These are phyloP conservation scores for Limnothrissa miodon DNA, from an alignment of 2,113 vertebrate species.

Conservation along the genomic window DNA sequence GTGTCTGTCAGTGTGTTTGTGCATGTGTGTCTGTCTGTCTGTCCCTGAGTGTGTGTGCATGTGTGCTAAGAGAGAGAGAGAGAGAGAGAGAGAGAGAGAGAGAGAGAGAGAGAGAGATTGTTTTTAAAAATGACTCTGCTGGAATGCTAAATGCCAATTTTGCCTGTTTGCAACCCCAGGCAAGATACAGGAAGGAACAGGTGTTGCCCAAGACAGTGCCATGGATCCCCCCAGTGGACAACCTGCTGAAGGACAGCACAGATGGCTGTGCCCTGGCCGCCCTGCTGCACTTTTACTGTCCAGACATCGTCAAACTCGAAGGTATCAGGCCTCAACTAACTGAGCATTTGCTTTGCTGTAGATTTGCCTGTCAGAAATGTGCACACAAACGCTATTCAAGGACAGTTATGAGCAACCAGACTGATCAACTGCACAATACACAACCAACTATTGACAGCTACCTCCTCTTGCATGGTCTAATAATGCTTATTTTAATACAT, in stretches of 20 bases:
- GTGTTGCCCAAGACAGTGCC: conserved; percentile 78
- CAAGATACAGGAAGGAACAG: conserved; percentile 93
- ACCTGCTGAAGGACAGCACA: conserved; percentile 89
- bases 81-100: too few species aligned
- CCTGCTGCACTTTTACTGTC: conserved; percentile 96
- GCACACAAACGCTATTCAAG: neutral
- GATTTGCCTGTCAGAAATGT: neutral
- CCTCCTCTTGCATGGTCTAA: neutral
- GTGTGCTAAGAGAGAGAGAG: too few species aligned
- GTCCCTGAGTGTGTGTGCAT: neutral
- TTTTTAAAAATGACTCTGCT: neutral
- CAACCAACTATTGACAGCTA: neutral
- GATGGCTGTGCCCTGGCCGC: conserved; percentile 89
- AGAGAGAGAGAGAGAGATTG: too few species aligned
- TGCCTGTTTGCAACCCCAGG: conserved; percentile 64
- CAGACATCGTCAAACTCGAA: conserved; percentile 80
- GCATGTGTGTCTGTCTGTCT: neutral
- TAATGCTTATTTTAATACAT: neutral
- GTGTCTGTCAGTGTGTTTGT: neutral
- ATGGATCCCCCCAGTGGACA: conserved; percentile 92
- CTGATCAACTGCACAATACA: neutral
- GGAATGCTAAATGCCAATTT: neutral
- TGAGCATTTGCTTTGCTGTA: neutral
- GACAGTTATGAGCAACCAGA: neutral
- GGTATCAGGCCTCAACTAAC: conserved; percentile 62